phyloP scores from a whole-genome alignment of 2,113 vertebrate genomes.

The Chaetops frenatus region DNA sequence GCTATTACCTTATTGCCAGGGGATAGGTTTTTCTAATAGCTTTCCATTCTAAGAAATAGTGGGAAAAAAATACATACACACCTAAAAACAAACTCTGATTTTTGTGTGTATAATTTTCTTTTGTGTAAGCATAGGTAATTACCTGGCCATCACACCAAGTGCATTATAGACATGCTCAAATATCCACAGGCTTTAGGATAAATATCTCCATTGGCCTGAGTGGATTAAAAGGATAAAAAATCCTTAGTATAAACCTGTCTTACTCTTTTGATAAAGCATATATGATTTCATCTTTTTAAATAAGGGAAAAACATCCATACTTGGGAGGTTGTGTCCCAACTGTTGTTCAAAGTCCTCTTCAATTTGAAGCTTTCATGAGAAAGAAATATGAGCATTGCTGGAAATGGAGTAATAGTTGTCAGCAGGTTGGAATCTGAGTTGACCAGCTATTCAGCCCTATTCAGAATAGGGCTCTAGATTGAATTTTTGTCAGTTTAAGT shows the following conservation, averaged over 20 bases:
- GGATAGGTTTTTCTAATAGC: not conserved
- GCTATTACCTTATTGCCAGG: not conserved
- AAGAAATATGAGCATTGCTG: not conserved
- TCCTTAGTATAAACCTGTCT: not conserved
- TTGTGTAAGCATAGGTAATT: not conserved
- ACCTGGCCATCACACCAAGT: not conserved
- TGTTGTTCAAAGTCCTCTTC: not conserved
- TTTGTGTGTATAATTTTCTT: not conserved
- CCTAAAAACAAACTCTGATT: not conserved
- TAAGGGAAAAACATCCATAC: not conserved
- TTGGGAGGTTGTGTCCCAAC: fast-evolving
- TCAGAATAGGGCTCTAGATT: not conserved
- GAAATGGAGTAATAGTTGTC: not conserved
- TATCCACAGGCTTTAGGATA: not conserved
- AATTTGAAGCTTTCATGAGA: not conserved
- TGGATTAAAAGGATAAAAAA: not conserved
- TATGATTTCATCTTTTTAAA: not conserved
- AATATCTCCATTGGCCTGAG: not conserved
- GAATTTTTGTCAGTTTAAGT: not conserved
- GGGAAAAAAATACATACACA: not conserved
- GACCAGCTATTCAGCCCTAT: too few species aligned
- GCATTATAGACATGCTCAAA: not conserved
- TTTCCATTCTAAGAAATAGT: not conserved
- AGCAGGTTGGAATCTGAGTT: not conserved
- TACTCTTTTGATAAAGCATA: not conserved